Percentiles rank a stretch among this genome's conserved stretches.
Conservation (phyloP, 2,113 vertebrate genomes). For the Eptesicus fuscus region DNA sequence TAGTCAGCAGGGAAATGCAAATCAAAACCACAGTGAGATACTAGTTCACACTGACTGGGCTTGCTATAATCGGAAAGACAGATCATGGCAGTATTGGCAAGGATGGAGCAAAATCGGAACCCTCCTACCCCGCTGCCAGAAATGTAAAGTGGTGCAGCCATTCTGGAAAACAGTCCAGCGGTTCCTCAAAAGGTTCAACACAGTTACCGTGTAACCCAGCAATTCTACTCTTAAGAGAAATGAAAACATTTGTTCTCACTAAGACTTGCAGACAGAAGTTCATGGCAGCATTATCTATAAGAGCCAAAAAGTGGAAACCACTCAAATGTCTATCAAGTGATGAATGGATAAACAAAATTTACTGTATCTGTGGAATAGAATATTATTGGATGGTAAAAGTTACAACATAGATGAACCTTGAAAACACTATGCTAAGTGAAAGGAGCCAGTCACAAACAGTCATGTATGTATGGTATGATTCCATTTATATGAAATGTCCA, state of each 20-base stretch:
- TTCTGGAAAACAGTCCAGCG: not conserved
- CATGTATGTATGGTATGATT: not conserved
- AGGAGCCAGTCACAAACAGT: not conserved
- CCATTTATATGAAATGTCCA: not conserved
- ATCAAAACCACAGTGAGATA: not conserved
- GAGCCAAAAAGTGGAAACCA: not conserved
- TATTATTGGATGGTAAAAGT: not conserved
- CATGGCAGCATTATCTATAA: not conserved
- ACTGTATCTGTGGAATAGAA: not conserved
- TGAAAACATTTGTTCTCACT: not conserved
- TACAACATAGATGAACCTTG: not conserved
- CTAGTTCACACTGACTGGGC: not conserved
- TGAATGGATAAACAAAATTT: not conserved
- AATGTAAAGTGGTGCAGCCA: not conserved
- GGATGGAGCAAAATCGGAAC: not conserved
- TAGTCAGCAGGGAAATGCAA: not conserved
- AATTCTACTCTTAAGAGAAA: not conserved
- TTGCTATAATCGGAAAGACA: not conserved
- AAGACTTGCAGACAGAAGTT: not conserved
- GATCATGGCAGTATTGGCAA: not conserved
- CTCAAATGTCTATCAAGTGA: not conserved
- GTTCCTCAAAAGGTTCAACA: not conserved
- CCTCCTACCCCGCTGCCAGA: not conserved
- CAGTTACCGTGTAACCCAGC: not conserved
- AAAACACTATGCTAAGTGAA: not conserved